Conservation (phyloP, 1,140 invertebrate genomes). For the Meloidogyne exigua region DNA sequence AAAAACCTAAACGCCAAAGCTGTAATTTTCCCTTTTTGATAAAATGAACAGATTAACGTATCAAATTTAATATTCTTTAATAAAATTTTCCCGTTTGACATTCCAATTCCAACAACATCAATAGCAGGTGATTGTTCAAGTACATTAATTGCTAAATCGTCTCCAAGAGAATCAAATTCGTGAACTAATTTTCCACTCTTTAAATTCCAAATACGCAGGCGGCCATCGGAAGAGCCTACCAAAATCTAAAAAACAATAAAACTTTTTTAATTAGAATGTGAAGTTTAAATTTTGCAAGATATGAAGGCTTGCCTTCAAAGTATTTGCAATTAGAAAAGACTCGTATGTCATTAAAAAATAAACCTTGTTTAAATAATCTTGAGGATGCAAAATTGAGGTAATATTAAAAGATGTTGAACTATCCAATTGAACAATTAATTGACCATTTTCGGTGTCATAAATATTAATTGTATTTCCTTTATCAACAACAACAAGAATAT, state of each 20-base stretch:
- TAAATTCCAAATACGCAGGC: constrained; percentile 46
- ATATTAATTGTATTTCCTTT: constrained; percentile 25
- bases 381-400: constrained; percentile 35
- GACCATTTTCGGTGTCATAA: constrained; percentile 11
- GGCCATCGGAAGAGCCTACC: constrained; percentile 34
- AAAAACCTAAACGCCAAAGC: constrained; percentile 42
- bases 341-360: neutral
- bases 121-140: constrained; percentile 49
- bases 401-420: constrained; percentile 18
- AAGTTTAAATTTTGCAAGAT: no score
- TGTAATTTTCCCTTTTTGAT: constrained; percentile 42
- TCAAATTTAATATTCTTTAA: constrained; percentile 44
- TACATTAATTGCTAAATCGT: constrained; percentile 37
- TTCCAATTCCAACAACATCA: constrained; percentile 43
- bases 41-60: constrained; percentile 34
- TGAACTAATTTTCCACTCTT: constrained; percentile 45
- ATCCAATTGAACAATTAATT: constrained; percentile 31
- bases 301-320: no score
- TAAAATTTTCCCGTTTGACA: constrained; percentile 45
- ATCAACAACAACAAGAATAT: constrained; percentile 32
- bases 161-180: constrained; percentile 38
- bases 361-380: constrained; percentile 35
- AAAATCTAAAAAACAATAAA: constrained; percentile 34
- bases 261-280: no score
- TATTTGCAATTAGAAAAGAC: no score